phyloP scores from a whole-genome alignment of 2,888 invertebrate genomes.

The Trichopoda pennipes region DNA sequence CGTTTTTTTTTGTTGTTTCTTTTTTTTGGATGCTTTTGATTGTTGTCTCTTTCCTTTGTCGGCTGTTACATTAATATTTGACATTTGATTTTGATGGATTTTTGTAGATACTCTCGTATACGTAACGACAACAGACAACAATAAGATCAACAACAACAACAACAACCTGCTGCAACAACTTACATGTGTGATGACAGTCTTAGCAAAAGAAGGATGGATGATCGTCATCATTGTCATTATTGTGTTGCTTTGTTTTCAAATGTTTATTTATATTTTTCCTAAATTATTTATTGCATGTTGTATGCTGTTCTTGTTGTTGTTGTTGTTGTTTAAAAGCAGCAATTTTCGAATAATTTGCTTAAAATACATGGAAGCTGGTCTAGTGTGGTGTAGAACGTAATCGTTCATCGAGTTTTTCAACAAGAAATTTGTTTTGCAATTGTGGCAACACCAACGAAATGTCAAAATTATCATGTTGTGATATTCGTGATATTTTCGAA shows the following conservation, averaged over 20 bases:
- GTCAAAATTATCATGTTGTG: too few species aligned
- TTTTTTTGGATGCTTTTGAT: constrained; percentile 43
- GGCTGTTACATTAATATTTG: constrained; percentile 69
- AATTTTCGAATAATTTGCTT: not conserved
- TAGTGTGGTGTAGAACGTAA: too few species aligned
- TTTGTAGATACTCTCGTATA: constrained; percentile 51
- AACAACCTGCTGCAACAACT: constrained; percentile 51
- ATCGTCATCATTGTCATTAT: constrained; percentile 44
- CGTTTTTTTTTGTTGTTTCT: not conserved
- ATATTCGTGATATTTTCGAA: too few species aligned
- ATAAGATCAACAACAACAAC: constrained; percentile 47
- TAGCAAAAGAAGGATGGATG: constrained; percentile 38
- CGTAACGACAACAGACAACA: constrained; percentile 35
- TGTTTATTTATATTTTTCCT: constrained; percentile 19
- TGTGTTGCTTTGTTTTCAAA: not conserved
- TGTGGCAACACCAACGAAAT: too few species aligned
- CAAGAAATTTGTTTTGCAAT: too few species aligned
- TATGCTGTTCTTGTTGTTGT: too few species aligned
- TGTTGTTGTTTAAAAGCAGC: constrained; percentile 15
- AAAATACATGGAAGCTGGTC: not conserved
- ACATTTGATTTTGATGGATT: constrained; percentile 68
- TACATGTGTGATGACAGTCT: constrained; percentile 61
- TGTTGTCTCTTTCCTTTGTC: constrained; percentile 65
- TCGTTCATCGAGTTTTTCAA: too few species aligned
- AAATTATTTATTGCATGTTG: constrained; percentile 26